Conservation (phyloP, 1,140 invertebrate species). For the Himalopsyche phryganea region DNA sequence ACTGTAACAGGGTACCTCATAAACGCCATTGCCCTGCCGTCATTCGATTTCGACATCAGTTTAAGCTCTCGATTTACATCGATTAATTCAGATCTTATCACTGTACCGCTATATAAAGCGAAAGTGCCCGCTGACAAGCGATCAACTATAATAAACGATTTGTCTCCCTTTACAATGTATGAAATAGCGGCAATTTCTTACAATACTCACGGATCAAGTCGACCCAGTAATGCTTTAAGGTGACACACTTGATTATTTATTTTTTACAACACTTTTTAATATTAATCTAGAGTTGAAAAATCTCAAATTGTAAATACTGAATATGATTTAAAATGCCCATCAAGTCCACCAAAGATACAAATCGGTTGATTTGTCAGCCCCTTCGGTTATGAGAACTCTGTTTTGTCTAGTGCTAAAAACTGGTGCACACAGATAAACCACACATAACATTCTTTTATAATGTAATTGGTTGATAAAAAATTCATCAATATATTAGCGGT, state of each 20-base stretch:
- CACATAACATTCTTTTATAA: no score
- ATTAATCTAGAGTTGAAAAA: no score
- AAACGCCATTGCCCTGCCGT: conserved; percentile 66
- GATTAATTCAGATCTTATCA: not conserved
- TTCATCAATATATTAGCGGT: no score
- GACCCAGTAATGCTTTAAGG: conserved; percentile 67
- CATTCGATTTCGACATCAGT: conserved; percentile 55
- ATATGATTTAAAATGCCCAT: no score
- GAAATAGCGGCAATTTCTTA: conserved; percentile 68
- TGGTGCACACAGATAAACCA: no score
- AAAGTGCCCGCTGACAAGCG: conserved; percentile 57
- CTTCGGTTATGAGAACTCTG: no score
- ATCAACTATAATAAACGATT: conserved; percentile 56
- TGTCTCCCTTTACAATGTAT: conserved; percentile 76
- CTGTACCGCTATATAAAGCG: conserved; percentile 37
- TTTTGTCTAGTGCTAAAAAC: no score
- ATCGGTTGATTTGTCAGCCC: no score
- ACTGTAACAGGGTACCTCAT: conserved; percentile 65
- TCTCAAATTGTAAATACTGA: no score
- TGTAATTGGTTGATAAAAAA: no score
- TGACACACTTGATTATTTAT: conserved; percentile 25
- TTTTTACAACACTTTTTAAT: no score
- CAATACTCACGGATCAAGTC: conserved; percentile 70
- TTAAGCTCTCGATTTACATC: not conserved
- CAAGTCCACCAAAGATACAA: no score